A percentile compares a stretch with the other conserved stretches of the same genome.
Evolutionary conservation across 2,888 invertebrate species (phyloP).

Genomic region (Eueremaeus valkanovi): DNA sequence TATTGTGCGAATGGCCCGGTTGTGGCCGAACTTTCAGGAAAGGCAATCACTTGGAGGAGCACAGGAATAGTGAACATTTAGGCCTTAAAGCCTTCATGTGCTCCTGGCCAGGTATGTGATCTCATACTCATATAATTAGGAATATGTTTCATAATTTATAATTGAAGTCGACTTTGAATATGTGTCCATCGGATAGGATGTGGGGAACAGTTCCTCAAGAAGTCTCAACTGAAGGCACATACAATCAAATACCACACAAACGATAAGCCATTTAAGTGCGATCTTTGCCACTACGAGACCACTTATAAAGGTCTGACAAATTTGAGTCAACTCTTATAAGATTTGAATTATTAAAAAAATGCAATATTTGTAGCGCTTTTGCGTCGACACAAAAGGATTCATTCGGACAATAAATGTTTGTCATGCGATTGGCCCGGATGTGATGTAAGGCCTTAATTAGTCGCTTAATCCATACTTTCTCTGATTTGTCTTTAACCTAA

Average conservation of each 20-base stretch:
- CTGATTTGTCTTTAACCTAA: background rate
- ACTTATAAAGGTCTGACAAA: background rate
- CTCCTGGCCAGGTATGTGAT: too few species aligned
- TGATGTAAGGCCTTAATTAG: background rate
- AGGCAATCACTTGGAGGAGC: background rate
- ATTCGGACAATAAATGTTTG: background rate
- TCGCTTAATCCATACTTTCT: background rate
- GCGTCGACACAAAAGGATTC: slow-evolving; percentile 7
- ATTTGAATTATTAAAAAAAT: background rate
- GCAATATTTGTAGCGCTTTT: background rate
- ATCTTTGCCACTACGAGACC: slow-evolving; percentile 1
- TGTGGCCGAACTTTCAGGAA: background rate
- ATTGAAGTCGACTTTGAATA: background rate
- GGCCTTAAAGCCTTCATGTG: background rate
- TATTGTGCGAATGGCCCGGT: slow-evolving; percentile 2
- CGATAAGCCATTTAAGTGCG: background rate
- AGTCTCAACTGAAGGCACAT: background rate
- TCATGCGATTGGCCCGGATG: slow-evolving; percentile 23
- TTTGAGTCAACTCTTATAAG: too few species aligned
- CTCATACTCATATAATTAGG: too few species aligned
- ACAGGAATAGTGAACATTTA: background rate
- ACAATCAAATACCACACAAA: slow-evolving; percentile 9
- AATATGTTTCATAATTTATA: background rate
- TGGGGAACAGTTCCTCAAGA: background rate
- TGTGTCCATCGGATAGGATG: background rate